Base-by-base conservation (phyloP, 1,140 invertebrate genomes). In the Rhyzopertha dominica region DNA sequence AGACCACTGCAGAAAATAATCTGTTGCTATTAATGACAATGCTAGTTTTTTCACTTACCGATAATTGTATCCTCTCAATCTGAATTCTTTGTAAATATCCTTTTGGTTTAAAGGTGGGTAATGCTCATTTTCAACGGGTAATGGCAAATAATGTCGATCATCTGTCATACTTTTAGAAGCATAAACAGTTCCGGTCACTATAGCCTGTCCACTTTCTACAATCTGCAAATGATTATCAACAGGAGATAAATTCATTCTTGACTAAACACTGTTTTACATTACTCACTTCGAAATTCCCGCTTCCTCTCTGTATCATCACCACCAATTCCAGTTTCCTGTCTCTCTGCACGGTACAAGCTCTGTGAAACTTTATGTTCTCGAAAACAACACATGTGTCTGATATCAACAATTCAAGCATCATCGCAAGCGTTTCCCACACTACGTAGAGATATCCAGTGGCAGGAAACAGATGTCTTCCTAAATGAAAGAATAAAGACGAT, bases 81-180 rank as follows among this genome's bases (percentile, higher is more conserved):
- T 75, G 1, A 98, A 67, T 66, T 96, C 93, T 62, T 95, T 95
- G 65, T 98, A 98, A 37, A 96, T 78, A 62, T 97, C 93, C 41
- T 80, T 81, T 1, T 69, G 71, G 0, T 41, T 49, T 39, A 56
- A 17, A n/a, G 29, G 22, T 18, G 17, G n/a, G n/a, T 12, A 32
- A 8, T 12, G 16, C 5, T n/a, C 19, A 9, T 32, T 35, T 23
- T 4, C 19, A 12, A 28, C 17, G 37, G 5, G 37, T 5, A 4
- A 28, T 25, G 12, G 30, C 19, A 1, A 10, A 2, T 19, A n/a
- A n/a, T n/a, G n/a, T n/a, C n/a, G n/a, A n/a, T n/a, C n/a, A 12
- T 13, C 17, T 16, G 13, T 13, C 9, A 43, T 4, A 42, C 18
- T 36, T 4, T n/a, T n/a, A n/a, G n/a, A n/a, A 19, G 26, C 9